These are phyloP conservation scores for Ganaspis sp. DNA, from an alignment of 1,140 invertebrate species.

Conservation along the genomic window DNA sequence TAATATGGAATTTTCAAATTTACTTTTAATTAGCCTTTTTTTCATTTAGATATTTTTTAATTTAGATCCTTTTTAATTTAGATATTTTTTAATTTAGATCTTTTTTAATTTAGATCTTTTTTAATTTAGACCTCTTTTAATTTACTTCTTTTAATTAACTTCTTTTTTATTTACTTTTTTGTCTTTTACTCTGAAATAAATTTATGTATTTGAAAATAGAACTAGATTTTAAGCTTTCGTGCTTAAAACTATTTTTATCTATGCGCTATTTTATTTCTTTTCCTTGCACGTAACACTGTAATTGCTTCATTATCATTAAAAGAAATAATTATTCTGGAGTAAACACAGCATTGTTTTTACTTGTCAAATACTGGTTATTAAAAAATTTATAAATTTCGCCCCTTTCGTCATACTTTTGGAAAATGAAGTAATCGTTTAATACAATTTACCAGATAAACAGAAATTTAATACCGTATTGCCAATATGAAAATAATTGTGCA, in stretches of 20 bases:
- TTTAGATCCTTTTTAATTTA: too few relatives aligned
- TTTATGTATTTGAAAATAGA: neutral
- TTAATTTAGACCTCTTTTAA: too few relatives aligned
- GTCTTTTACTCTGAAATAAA: neutral
- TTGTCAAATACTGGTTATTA: neutral
- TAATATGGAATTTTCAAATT: too few relatives aligned
- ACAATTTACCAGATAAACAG: neutral
- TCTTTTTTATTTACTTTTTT: neutral
- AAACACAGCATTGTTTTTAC: too few relatives aligned
- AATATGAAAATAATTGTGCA: neutral
- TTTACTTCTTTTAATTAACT: too few relatives aligned
- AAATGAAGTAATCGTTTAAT: slow-evolving; percentile 6
- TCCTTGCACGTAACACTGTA: slow-evolving; percentile 4
- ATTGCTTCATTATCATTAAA: slow-evolving; percentile 2
- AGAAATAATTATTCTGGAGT: neutral
- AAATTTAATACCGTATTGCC: neutral
- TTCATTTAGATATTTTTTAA: too few relatives aligned
- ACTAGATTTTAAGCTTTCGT: neutral
- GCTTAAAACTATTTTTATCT: neutral
- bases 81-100: too few relatives aligned
- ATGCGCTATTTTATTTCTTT: neutral
- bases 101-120: too few relatives aligned
- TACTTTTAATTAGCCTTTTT: too few relatives aligned
- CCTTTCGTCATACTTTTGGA: neutral
- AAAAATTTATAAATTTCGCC: neutral